These are phyloP conservation scores for Phengaris alcon DNA, from an alignment of 2,888 invertebrate species.

Conservation along the genomic window DNA sequence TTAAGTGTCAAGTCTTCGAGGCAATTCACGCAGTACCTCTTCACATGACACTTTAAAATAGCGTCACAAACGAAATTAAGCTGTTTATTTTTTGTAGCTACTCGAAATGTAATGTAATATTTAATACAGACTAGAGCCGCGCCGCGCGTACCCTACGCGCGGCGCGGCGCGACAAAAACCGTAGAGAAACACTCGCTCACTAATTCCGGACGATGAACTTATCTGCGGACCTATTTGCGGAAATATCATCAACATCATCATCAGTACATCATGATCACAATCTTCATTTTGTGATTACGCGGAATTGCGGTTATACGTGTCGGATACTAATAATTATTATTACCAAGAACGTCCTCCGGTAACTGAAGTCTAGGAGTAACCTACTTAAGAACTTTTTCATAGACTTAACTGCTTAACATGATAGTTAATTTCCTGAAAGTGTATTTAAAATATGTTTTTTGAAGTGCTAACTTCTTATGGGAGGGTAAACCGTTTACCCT, in stretches of 20 bases:
- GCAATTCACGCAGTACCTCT: background rate
- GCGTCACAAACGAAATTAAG: conserved; percentile 10
- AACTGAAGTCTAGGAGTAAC: no score
- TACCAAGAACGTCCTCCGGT: no score
- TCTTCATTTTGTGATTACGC: no score
- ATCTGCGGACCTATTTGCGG: background rate
- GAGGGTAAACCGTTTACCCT: no score
- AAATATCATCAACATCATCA: background rate
- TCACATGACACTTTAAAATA: background rate
- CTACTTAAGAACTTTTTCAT: no score
- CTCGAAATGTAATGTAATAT: conserved; percentile 23
- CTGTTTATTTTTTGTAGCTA: background rate
- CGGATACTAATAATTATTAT: no score
- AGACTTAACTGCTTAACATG: no score
- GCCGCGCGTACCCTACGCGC: no score
- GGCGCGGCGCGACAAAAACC: conserved; percentile 61
- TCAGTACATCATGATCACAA: background rate
- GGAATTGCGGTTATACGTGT: no score
- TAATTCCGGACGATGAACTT: conserved; percentile 67
- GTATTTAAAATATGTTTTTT: no score
- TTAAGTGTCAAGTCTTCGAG: background rate
- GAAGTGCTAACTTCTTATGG: no score
- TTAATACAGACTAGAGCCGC: conserved; percentile 43
- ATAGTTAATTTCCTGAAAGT: no score
- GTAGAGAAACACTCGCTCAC: conserved; percentile 55